Base-by-base conservation (phyloP, 2,113 vertebrate genomes). In the Murina feae region DNA sequence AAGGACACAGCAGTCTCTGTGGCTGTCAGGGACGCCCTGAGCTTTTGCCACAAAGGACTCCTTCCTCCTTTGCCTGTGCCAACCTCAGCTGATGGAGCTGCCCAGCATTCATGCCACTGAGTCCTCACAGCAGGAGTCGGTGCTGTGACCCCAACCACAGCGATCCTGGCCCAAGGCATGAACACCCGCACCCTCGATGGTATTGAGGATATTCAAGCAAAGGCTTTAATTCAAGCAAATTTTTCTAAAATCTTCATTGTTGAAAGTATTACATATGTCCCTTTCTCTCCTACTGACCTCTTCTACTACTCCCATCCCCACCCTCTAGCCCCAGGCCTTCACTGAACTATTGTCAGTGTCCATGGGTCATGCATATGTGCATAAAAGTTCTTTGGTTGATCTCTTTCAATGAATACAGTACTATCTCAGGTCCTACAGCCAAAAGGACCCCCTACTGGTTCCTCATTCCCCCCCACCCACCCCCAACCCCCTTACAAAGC, bases 101-200 rank as follows among this genome's bases (percentile, higher is more conserved):
- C 6, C 6, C 44, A n/a, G 44, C 49, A 20, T 65, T 55, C 35
- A 7, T 0, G 1, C n/a, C 55, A n/a, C 47, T 47, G 47, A 23
- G 23, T 9, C 23, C 23, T 5, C 3, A 12, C 42, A 53, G 32
- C 18, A n/a, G 91, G 18, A 49, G 53, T 30, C 21, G 32, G 44
- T 11, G 9, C 30, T 37, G 37, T 6, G 9, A 11, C 66, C 30
- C 17, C 44, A 30, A 16, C 53, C 30, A 16, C 35, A 44, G 28
- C 0, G n/a, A 65, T n/a, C 10, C 39, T 20, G 21, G 42, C n/a
- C 63, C n/a, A n/a, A 6, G 1, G 1, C 14, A 11, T 0, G 2
- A 7, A 69, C 14, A 86, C n/a, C 25, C 4, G 4, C 18, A 10
- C 3, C 3, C 0, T 35, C 4, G 17, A 6, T 6, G 37, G 20